A percentile compares a stretch with the other conserved stretches of the same genome.
Conservation (phyloP, 1,140 invertebrate species). For the Papilio machaon region DNA sequence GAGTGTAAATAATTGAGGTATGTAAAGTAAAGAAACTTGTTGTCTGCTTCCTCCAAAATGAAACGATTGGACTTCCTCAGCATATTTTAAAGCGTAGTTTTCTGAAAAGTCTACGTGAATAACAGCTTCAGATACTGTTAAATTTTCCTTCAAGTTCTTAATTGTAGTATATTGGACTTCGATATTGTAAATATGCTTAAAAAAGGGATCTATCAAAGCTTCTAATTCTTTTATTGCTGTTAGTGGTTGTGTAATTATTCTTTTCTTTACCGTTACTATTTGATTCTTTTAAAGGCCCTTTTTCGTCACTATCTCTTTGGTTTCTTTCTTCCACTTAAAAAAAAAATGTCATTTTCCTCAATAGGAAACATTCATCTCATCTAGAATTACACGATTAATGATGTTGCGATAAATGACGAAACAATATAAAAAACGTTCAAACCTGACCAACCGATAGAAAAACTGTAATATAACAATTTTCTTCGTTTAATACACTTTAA, state of each 20-base stretch:
- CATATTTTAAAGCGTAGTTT: constrained; percentile 48
- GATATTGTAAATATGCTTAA: constrained; percentile 40
- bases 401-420: no score
- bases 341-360: neutral
- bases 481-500: no score
- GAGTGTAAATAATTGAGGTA: constrained; percentile 41
- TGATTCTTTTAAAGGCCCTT: constrained; percentile 1
- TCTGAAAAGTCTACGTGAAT: constrained; percentile 44
- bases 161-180: constrained; percentile 38
- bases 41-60: constrained; percentile 48
- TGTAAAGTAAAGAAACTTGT: constrained; percentile 42
- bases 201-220: constrained; percentile 33
- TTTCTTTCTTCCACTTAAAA: constrained; percentile 25
- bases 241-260: no score
- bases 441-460: no score
- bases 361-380: no score
- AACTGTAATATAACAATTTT: no score
- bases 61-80: constrained; percentile 46
- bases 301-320: constrained; percentile 33
- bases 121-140: constrained; percentile 38
- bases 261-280: no score
- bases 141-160: constrained; percentile 39
- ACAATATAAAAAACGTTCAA: no score
- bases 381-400: no score
- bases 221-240: constrained; percentile 34